Evolutionary conservation across 2,888 invertebrate species (phyloP).

Genomic region (Cheilosia grossa): DNA sequence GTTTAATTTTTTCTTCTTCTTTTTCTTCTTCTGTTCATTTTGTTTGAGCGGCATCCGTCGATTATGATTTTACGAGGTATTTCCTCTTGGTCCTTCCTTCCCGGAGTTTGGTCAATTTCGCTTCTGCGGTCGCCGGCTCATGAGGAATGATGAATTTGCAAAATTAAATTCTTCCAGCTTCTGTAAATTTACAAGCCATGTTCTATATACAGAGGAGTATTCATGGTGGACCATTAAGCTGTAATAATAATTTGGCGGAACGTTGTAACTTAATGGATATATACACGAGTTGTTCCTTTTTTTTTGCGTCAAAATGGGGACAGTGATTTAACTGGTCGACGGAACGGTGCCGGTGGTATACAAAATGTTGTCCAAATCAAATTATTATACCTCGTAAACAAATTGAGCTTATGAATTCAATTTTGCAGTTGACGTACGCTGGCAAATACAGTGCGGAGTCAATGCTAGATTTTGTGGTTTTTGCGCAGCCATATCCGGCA

Average conservation of each 20-base stretch:
- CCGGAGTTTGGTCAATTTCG: slow-evolving; percentile 4
- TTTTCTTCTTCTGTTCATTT: slow-evolving; percentile 3
- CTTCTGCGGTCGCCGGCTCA: not conserved
- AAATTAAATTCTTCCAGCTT: slow-evolving; percentile 14
- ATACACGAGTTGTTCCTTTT: slow-evolving; percentile 4
- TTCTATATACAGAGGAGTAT: slow-evolving; percentile 12
- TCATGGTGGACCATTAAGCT: slow-evolving; percentile 15
- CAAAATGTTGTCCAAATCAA: slow-evolving; percentile 34
- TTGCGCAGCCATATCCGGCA: slow-evolving; percentile 11
- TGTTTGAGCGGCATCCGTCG: slow-evolving; percentile 19
- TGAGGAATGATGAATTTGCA: slow-evolving; percentile 47
- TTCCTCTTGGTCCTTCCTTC: slow-evolving; percentile 46
- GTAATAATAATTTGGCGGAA: slow-evolving; percentile 15
- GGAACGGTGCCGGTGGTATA: not conserved
- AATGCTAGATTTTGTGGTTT: not conserved
- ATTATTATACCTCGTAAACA: slow-evolving; percentile 38
- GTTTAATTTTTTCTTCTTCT: slow-evolving; percentile 21
- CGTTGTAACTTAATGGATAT: slow-evolving; percentile 1
- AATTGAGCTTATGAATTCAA: slow-evolving; percentile 44
- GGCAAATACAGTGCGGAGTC: not conserved
- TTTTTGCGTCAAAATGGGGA: slow-evolving; percentile 27
- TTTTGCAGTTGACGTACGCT: slow-evolving; percentile 16
- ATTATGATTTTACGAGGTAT: slow-evolving; percentile 68
- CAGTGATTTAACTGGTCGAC: slow-evolving; percentile 41
- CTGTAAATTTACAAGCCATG: slow-evolving; percentile 43